Base-by-base conservation (phyloP, 2,113 vertebrate genomes). In the Oncorhynchus gorbuscha region DNA sequence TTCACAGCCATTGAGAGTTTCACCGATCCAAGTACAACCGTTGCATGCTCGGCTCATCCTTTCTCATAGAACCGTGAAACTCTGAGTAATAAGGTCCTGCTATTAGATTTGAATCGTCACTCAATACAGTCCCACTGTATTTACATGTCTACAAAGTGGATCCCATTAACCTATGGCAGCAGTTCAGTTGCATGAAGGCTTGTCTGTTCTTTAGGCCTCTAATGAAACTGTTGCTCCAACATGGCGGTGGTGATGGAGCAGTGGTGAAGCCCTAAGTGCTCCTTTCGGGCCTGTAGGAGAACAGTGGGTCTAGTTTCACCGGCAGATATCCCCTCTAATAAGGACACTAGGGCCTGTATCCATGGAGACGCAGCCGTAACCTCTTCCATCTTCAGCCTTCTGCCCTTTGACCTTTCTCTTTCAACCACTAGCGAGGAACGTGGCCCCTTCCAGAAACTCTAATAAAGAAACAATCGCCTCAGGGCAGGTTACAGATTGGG, bases 291-390 rank as follows among this genome's bases (percentile, higher is more conserved):
- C 59, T 26, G 49, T 68, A 66, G 76, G 72, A 75, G 20, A 39
- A 83, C 8, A 5, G 59, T 61, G 76, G 74, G 80, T 61, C 81
- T 20, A 73, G 65, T 66, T 5, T 24, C 59, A 45, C 9, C 79
- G 58, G 64, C 76, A 79, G 67, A 18, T 65, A 67, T 32, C 61
- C 3, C 9, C 71, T 64, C 72, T 86, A 83, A 88, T 81, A 73
- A 86, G 74, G 70, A 35, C n/a, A 71, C 61, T 30, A 22, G 72
- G 22, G 32, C 16, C 51, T 5, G 35, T 48, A 18, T 65, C 61
- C 72, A 45, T 48, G 74, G 64, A 78, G 6, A 12, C 61, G 0
- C 14, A 67, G 55, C 48, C 66, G 2, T 13, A 35, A 69, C 26
- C 32, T 13, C 30, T 26, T 64, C 16, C 67, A 28, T 69, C 66